Conservation (phyloP, 2,888 invertebrate species). For the Ceratothoa steindachneri region DNA sequence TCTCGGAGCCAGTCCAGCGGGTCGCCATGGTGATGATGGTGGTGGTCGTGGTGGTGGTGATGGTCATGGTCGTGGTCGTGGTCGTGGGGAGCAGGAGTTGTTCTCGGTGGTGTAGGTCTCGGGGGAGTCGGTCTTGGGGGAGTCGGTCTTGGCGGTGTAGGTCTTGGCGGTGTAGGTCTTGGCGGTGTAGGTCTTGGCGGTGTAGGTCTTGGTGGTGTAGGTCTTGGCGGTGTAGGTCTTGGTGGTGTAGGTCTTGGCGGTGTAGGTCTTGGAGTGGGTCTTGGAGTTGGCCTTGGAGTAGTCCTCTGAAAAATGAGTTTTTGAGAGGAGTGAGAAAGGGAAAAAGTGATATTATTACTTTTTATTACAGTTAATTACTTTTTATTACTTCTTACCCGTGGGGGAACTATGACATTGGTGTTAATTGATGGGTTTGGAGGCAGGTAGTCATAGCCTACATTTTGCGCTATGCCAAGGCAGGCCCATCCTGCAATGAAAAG, state of each 20-base stretch:
- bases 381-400: too few species aligned
- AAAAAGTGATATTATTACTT: too few species aligned
- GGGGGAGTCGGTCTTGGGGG: background rate
- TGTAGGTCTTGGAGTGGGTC: slow-evolving; percentile 9
- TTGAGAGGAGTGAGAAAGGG: too few species aligned
- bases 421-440: too few species aligned
- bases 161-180: background rate
- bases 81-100: slow-evolving; percentile 1
- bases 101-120: background rate
- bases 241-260: background rate
- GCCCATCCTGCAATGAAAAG: slow-evolving; percentile 23
- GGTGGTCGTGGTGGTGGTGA: slow-evolving; percentile 41
- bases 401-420: too few species aligned
- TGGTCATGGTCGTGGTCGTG: slow-evolving; percentile 27
- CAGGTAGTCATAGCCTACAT: slow-evolving; percentile 30
- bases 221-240: background rate
- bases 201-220: background rate
- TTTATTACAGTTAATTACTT: too few species aligned
- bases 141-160: background rate
- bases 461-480: slow-evolving; percentile 21
- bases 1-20: slow-evolving; percentile 58
- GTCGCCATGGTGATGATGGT: slow-evolving; percentile 50
- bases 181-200: background rate
- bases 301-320: background rate
- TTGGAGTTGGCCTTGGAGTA: background rate